Evolutionary conservation across 2,113 vertebrate species (phyloP), one percentile per base, ranked within the genome.

Genomic region (Triplophysa siluroides): DNA sequence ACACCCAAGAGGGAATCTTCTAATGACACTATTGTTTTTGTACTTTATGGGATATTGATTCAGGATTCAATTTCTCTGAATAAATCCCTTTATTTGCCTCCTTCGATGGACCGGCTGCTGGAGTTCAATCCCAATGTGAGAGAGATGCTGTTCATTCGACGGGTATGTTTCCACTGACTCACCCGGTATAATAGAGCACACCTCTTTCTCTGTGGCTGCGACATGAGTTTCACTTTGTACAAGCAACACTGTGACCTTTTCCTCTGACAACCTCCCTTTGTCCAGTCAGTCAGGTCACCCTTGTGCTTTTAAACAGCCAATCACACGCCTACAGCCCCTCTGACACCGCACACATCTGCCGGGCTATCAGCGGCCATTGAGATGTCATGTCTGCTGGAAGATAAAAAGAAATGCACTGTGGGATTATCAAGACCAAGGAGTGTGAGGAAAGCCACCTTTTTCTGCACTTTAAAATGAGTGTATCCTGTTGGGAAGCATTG

Each of bases 181-280:
- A 21, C 18, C 29, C 4, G 69, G 52, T 16, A 52, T 52, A 52
- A 52, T 52, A 52, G 50, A 5, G 14, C 50, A 16, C 50, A 16
- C 14, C 68, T 66, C 19, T 43, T 61, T 50, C 38, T 81, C 76
- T 81, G 29, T 80, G 65, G 43, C 67, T 70, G 65, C 81, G 80
- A 82, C 81, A 86, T 74, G 50, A 81, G 64, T 81, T 71, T 76
- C 79, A 74, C 76, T 87, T 79, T 85, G 81, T 67, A 69, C 83
- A 71, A 65, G 82, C 50, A 72, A 75, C 73, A 77, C 76, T 75
- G 64, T 85, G 83, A 87, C 87, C 86, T 87, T 86, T 87, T 84
- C 80, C 79, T 72, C 79, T 85, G 82, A 85, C 82, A 85, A 81
- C 62, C 79, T 83, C 76, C 81, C 81, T 81, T 83, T 83, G 83